Evolutionary conservation across 2,888 invertebrate genomes (phyloP).

Genomic region (Dilophus febrilis): DNA sequence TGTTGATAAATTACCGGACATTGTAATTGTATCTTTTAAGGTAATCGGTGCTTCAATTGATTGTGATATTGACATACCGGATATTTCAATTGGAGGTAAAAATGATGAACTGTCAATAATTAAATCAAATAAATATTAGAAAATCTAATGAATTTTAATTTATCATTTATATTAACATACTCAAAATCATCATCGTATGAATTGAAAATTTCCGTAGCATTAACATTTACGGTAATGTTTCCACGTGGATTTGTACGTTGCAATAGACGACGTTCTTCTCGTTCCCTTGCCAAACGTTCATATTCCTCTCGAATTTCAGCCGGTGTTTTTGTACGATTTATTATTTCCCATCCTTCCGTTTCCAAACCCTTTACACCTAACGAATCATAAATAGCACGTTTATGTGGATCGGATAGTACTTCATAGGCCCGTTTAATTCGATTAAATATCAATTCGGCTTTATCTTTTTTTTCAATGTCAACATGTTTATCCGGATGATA

Average conservation of each 20-base stretch:
- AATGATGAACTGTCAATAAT: slow-evolving; percentile 33
- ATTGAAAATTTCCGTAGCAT: slow-evolving; percentile 85
- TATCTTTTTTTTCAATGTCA: slow-evolving; percentile 62
- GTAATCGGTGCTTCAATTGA: slow-evolving; percentile 89
- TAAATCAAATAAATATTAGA: slow-evolving; percentile 10
- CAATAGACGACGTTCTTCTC: slow-evolving; percentile 73
- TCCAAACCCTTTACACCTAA: slow-evolving; percentile 78
- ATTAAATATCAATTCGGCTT: slow-evolving; percentile 85
- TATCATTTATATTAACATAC: slow-evolving; percentile 14
- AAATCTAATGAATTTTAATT: slow-evolving; percentile 1
- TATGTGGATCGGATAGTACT: slow-evolving; percentile 84
- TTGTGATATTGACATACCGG: slow-evolving; percentile 83
- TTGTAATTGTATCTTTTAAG: slow-evolving; percentile 61
- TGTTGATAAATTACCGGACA: slow-evolving; percentile 67
- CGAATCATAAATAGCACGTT: slow-evolving; percentile 87
- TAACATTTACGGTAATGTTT: slow-evolving; percentile 67
- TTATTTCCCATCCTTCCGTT: slow-evolving; percentile 91
- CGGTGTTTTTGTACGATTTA: slow-evolving; percentile 80
- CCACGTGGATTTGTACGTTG: slow-evolving; percentile 87
- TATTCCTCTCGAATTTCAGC: slow-evolving; percentile 94
- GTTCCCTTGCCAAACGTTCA: slow-evolving; percentile 67
- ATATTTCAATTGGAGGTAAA: slow-evolving; percentile 69
- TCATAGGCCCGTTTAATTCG: slow-evolving; percentile 89
- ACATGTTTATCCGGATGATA: slow-evolving; percentile 96
- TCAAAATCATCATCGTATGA: slow-evolving; percentile 58